These are phyloP conservation scores for Bubo bubo DNA, from an alignment of 2,113 vertebrate species.

Conservation along the genomic window DNA sequence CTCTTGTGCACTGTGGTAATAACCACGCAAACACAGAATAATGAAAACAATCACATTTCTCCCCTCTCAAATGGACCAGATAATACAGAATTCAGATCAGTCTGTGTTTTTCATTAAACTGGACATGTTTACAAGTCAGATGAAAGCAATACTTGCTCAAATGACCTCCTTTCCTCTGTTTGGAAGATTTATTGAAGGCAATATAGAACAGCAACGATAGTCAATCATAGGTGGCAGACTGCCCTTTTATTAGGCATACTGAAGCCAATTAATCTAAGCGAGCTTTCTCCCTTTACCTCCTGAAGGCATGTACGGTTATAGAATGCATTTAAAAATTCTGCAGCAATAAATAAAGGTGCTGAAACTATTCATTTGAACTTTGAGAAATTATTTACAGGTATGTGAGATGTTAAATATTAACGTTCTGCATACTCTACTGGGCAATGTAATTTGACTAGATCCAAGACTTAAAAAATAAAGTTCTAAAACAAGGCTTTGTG, in stretches of 20 bases:
- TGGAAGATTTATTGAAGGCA: conserved; percentile 48
- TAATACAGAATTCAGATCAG: conserved; percentile 1
- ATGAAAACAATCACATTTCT: conserved; percentile 11
- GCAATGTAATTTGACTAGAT: neutral
- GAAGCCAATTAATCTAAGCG: conserved; percentile 19
- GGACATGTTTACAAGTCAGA: conserved; percentile 21
- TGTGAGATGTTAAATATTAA: neutral
- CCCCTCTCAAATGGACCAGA: conserved; percentile 13
- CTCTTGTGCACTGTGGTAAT: neutral
- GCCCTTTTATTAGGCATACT: conserved; percentile 37
- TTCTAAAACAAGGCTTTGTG: neutral
- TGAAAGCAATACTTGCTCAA: neutral
- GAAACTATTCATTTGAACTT: conserved; percentile 34
- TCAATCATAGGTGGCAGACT: conserved; percentile 26
- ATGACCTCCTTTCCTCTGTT: neutral
- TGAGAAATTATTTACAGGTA: conserved; percentile 9
- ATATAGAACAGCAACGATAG: conserved; percentile 14
- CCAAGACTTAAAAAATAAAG: neutral
- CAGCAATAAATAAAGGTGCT: conserved; percentile 4
- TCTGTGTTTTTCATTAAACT: conserved; percentile 45
- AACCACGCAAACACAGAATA: neutral
- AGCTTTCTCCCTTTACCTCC: conserved; percentile 22
- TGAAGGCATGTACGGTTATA: neutral
- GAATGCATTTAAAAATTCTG: conserved; percentile 21
- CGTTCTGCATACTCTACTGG: neutral